Percentiles rank a stretch among this genome's conserved stretches.
These are phyloP conservation scores for Lathamus discolor DNA, from an alignment of 2,113 vertebrate genomes.

Conservation along the genomic window DNA sequence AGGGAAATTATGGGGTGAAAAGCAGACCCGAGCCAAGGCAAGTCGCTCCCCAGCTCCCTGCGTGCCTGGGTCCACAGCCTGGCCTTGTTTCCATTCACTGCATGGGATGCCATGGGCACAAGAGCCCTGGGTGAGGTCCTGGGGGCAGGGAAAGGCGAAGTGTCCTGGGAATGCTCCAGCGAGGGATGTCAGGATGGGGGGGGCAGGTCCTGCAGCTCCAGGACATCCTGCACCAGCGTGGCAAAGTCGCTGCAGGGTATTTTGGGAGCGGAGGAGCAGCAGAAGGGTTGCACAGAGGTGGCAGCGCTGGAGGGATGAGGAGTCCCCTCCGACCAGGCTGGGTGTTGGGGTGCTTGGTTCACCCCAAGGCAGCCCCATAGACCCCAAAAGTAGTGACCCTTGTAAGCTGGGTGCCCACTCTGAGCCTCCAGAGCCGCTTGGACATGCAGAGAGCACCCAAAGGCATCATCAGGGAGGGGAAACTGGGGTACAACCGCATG, in stretches of 20 bases:
- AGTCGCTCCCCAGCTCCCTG: neutral
- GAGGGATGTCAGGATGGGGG: neutral
- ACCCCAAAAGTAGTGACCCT: neutral
- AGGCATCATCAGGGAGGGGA: neutral
- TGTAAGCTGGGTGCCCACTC: neutral
- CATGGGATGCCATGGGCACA: accelerated
- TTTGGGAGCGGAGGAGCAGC: neutral
- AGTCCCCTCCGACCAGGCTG: neutral
- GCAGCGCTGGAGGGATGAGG: neutral
- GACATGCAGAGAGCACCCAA: neutral
- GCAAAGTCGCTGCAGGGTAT: neutral
- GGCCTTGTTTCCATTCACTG: neutral
- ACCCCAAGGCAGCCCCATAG: neutral
- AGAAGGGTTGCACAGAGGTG: neutral
- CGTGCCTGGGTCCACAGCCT: neutral
- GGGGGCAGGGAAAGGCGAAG: neutral
- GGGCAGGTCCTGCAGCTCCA: neutral
- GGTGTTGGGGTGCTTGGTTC: neutral
- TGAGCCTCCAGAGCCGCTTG: neutral
- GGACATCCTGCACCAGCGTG: neutral
- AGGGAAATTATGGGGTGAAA: neutral
- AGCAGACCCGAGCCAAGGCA: neutral
- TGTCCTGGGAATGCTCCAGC: neutral
- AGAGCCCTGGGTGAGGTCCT: neutral
- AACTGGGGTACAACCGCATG: accelerated